Conservation (phyloP, 2,888 invertebrate genomes). For the Thecophora atra region DNA sequence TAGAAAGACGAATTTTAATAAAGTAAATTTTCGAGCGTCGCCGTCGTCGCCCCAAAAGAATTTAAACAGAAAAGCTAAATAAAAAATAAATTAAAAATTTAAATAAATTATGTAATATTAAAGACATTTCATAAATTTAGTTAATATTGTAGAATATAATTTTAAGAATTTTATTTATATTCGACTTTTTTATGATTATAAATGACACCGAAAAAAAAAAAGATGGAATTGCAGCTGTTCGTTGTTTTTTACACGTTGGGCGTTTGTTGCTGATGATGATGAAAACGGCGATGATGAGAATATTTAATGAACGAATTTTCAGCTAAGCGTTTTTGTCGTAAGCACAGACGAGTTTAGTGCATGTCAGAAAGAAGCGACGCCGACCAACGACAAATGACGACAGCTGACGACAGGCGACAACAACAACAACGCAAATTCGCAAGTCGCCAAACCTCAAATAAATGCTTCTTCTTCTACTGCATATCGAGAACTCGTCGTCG, state of each 20-base stretch:
- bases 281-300: neutral
- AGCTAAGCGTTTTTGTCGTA: neutral
- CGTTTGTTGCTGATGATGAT: too few relatives aligned
- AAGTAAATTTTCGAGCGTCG: neutral
- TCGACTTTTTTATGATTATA: too few relatives aligned
- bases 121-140: too few relatives aligned
- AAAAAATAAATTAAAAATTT: neutral
- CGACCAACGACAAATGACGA: neutral
- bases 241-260: too few relatives aligned
- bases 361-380: conserved; percentile 13
- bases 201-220: too few relatives aligned
- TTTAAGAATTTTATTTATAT: too few relatives aligned
- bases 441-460: neutral
- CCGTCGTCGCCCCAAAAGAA: neutral
- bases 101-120: neutral
- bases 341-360: conserved; percentile 7
- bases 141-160: too few relatives aligned
- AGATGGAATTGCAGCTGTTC: too few relatives aligned
- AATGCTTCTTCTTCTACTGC: conserved; percentile 1
- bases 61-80: neutral
- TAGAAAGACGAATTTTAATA: neutral
- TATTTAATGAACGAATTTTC: neutral
- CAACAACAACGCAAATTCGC: neutral
- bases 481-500: neutral
- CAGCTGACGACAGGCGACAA: neutral